Conservation (phyloP, 37 sponge, comb jelly and placozoan species). For the Crambe crambe region DNA sequence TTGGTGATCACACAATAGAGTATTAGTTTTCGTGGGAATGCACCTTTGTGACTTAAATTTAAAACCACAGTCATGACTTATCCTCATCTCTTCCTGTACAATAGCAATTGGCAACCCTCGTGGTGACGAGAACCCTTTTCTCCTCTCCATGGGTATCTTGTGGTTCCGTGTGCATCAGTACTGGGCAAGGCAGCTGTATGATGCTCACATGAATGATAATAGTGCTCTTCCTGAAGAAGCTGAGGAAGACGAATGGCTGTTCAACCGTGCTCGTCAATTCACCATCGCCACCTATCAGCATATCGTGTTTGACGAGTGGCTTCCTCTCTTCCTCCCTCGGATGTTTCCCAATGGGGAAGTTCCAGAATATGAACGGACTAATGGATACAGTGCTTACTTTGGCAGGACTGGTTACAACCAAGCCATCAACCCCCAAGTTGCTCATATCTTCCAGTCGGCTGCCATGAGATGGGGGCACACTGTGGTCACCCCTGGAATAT, state of each 20-base stretch:
- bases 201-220: background rate
- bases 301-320: slow-evolving; percentile 83
- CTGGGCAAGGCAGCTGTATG: slow-evolving; percentile 59
- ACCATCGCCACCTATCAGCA: slow-evolving; percentile 95
- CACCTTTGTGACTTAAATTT: background rate
- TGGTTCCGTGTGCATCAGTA: slow-evolving; percentile 95
- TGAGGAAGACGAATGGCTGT: slow-evolving; percentile 83
- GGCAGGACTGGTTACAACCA: slow-evolving; percentile 76
- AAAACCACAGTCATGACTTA: background rate
- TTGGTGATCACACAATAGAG: background rate
- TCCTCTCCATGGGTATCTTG: slow-evolving; percentile 83
- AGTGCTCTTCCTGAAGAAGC: background rate
- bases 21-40: no score
- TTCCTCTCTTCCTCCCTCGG: slow-evolving; percentile 81
- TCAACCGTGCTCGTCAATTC: slow-evolving; percentile 90
- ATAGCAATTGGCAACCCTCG: slow-evolving; percentile 94
- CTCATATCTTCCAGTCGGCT: slow-evolving; percentile 93
- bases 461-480: slow-evolving; percentile 98
- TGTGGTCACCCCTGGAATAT: slow-evolving; percentile 89
- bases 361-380: slow-evolving; percentile 17
- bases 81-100: no score
- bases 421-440: slow-evolving; percentile 81
- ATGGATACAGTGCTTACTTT: slow-evolving; percentile 69
- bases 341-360: slow-evolving; percentile 22
- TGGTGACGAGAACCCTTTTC: slow-evolving; percentile 94